Percentiles rank a stretch among this genome's conserved stretches.
phyloP scores from a whole-genome alignment of 2,797 vertebrate species.

The Crenichthys baileyi region DNA sequence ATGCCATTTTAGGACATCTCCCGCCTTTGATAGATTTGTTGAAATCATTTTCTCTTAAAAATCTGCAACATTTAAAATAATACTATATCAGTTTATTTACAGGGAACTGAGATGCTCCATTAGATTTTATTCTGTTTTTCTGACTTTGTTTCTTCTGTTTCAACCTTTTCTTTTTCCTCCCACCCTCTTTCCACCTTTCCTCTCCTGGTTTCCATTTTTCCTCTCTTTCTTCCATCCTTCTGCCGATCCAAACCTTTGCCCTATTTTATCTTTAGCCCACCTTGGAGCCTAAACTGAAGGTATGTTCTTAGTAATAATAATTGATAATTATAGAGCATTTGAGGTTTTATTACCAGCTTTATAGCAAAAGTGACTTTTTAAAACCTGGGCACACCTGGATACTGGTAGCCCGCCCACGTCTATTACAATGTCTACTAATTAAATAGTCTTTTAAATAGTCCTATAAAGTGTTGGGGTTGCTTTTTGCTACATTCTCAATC shows the following conservation, averaged over 20 bases:
- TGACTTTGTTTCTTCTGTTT: conserved; percentile 29
- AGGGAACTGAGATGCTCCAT: neutral
- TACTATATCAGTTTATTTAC: neutral
- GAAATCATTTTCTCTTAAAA: neutral
- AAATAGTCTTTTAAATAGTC: neutral
- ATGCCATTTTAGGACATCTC: neutral
- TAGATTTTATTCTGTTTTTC: neutral
- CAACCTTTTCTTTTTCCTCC: neutral
- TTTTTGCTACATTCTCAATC: neutral
- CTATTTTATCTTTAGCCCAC: conserved; percentile 49
- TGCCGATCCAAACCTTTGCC: conserved; percentile 25
- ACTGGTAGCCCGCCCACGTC: too few species aligned
- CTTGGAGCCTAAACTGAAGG: conserved; percentile 74
- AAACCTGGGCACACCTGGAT: neutral
- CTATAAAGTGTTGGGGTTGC: neutral
- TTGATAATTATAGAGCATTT: neutral
- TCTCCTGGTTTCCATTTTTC: neutral
- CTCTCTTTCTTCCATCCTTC: conserved; percentile 5
- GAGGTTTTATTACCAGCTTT: neutral
- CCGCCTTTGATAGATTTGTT: neutral
- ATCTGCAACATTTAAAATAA: neutral
- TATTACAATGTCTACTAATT: neutral
- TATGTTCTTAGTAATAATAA: conserved; percentile 41
- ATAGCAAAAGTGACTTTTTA: neutral
- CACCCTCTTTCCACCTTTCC: neutral